These are phyloP conservation scores for Rhynchonycteris naso DNA, from an alignment of 2,797 vertebrate genomes.

Conservation along the genomic window DNA sequence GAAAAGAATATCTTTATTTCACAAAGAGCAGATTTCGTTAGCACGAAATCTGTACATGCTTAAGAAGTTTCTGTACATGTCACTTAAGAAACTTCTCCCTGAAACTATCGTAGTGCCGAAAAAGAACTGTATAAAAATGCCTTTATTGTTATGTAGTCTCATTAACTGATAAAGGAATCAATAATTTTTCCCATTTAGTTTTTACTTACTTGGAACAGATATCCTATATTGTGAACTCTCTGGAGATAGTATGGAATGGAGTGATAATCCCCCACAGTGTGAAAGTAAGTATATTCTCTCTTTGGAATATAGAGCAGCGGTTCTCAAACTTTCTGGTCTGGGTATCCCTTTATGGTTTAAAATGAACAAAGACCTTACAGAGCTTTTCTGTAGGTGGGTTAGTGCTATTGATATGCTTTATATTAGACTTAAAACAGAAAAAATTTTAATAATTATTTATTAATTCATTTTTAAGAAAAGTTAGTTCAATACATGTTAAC, in stretches of 20 bases:
- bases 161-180: neutral
- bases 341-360: neutral
- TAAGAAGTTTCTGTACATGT: neutral
- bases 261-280: conserved; percentile 52
- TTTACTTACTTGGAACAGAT: neutral
- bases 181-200: conserved; percentile 69
- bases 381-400: neutral
- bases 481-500: neutral
- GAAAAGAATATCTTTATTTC: neutral
- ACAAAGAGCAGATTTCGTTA: neutral
- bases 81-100: neutral
- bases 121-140: neutral
- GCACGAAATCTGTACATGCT: too few species aligned
- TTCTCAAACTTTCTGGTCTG: neutral
- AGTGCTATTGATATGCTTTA: conserved; percentile 9
- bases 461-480: conserved; percentile 1
- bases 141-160: neutral
- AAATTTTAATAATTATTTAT: neutral
- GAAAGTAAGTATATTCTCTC: conserved; percentile 76
- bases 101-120: neutral
- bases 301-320: neutral
- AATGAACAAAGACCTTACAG: neutral
- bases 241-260: conserved; percentile 54
- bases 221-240: conserved; percentile 64
- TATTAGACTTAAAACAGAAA: neutral